Base-by-base conservation (phyloP, 2,797 vertebrate species). In the Mastacembelus armatus region DNA sequence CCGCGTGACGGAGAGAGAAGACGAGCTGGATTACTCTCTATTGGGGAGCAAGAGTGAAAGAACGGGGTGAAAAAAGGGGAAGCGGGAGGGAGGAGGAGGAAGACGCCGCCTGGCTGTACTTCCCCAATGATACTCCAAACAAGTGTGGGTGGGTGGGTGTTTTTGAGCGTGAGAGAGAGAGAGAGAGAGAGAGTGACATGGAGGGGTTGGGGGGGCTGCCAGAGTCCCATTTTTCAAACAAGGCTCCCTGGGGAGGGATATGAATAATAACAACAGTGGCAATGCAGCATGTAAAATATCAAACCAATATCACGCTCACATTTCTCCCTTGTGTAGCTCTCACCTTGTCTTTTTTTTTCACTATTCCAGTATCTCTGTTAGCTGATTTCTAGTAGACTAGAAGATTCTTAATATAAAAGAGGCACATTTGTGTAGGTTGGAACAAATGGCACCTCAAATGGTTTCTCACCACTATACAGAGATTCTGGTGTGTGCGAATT, bases 1-100 rank as follows among this genome's bases (percentile, higher is more conserved):
- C 84, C 87, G 85, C 79, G 78, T 92, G 92, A 93, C 86, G 67
- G 84, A 80, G 75, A 81, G 86, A 81, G 76, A 84, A 89, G 90
- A 83, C 66, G 73, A 81, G 82, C 71, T 65, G 83, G 79, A 90
- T 91, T 80, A 44, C 69, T 85, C 78, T 77, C 76, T 70, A 24
- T 74, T 74, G 74, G 69, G 74, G 72, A 70, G 72, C 83, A 82
- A 61, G 66, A 70, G 77, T 43, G 63, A 67, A 29, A 56, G 61
- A 35, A 4, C 24, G 18, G 18, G 24, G 16, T 10, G 22, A 18
- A 30, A 32, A 49, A 7, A 30, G 45, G 44, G 32, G 44, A 15
- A n/a, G 52, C 29, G 39, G 39, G 16, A 11, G 40, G 18, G 14
- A 19, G 29, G 35, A 32, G 44, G 15, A 59, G 54, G 42, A 32